Evolutionary conservation across 2,888 invertebrate species (phyloP), one percentile per base, ranked within the genome.

Genomic region (Heteromurus nitidus): DNA sequence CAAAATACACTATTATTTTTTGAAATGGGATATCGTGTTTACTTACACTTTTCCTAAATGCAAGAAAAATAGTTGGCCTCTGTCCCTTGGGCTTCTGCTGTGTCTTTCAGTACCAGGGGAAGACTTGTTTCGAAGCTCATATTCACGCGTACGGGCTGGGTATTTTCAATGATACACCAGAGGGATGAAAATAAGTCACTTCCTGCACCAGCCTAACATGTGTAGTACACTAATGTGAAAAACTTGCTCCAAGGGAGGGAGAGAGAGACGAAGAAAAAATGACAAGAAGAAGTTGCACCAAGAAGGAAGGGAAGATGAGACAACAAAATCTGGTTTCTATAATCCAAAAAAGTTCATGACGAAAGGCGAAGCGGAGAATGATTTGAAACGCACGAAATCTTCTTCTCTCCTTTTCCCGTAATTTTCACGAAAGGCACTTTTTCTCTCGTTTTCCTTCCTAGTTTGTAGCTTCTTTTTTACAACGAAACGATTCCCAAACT

Each of bases 11-110:
- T 36, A 13, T n/a, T n/a, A 36, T 36, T 36, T 13, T 36, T 36
- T 75, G 76, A 60, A 76, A 76, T 55, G 16, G 28, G 68, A 76
- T 47, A 65, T 50, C 20, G 18, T 75, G 67, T 76, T 76, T 76
- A 76, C 76, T 76, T 76, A 76, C 76, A 76, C 76, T 76, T 76
- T 76, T 60, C 76, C 44, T 76, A 76, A 76, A 76, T 36, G 76
- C 76, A 76, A 76, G 76, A 76, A 76, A 76, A 76, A 76, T 62
- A 76, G 68, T 76, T 69, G 60, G 76, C 58, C 76, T 76, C 60
- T 65, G 76, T 69, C 76, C 76, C 76, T 62, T 76, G 76, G 76
- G 76, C n/a, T n/a, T n/a, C n/a, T n/a, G n/a, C 60, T 60, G 60
- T 60, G 76, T 76, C 60, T 60, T 60, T 60, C 68, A 67, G 53